A percentile compares a stretch with the other conserved stretches of the same genome.
phyloP scores from a whole-genome alignment of 2,797 vertebrate species.

The Orientallactaga sibirica region DNA sequence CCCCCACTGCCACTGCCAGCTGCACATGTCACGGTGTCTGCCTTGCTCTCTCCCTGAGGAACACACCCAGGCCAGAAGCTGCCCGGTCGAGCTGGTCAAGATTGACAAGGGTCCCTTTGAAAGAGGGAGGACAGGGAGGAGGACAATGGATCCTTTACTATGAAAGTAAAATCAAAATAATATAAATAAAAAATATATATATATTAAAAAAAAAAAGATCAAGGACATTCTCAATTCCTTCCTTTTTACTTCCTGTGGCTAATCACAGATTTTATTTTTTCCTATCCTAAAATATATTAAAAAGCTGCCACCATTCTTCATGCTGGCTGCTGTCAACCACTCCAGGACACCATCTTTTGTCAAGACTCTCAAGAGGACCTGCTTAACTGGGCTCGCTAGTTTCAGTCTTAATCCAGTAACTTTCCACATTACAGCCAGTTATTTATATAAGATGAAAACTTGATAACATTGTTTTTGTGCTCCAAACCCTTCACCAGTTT shows the following conservation, averaged over 20 bases:
- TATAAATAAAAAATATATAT: too few species aligned
- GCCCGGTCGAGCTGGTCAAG: neutral
- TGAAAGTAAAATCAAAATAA: too few species aligned
- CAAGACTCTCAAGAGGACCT: neutral
- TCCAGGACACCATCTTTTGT: neutral
- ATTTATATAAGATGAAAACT: neutral
- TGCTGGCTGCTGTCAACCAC: neutral
- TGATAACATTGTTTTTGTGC: neutral
- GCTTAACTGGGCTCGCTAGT: neutral
- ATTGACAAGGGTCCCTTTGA: too few species aligned
- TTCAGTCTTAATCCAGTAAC: slow-evolving; percentile 27
- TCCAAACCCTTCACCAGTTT: neutral
- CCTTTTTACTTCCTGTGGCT: neutral
- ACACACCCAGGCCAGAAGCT: neutral
- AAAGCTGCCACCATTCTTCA: neutral
- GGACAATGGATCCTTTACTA: too few species aligned
- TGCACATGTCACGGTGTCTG: neutral
- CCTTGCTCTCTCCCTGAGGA: neutral
- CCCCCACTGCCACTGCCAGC: neutral
- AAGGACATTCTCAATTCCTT: neutral
- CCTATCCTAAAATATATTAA: slow-evolving; percentile 6
- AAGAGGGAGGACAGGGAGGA: too few species aligned
- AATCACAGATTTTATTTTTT: neutral
- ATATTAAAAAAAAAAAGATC: too few species aligned
- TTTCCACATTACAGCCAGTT: slow-evolving; percentile 10